Conservation (phyloP, 2,113 vertebrate species). For the Microtus richardsoni region DNA sequence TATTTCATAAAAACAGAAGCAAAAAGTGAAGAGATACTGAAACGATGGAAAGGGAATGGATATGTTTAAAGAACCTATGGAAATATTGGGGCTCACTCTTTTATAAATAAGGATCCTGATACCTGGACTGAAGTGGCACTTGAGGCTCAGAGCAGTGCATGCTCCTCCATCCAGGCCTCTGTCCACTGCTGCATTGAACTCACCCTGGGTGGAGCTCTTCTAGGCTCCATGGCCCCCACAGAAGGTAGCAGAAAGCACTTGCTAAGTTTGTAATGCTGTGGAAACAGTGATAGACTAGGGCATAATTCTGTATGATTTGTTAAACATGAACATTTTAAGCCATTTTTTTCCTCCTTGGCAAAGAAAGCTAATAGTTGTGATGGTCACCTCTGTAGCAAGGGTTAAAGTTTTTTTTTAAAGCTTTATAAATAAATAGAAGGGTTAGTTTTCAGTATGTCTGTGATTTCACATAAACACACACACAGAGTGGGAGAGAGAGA, state of each 20-base stretch:
- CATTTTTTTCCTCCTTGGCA: not conserved
- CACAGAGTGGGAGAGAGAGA: not conserved
- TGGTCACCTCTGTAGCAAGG: not conserved
- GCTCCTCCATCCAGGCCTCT: not conserved
- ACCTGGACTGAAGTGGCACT: not conserved
- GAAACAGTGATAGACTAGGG: not conserved
- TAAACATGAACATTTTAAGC: not conserved
- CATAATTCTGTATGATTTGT: not conserved
- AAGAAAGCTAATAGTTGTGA: not conserved
- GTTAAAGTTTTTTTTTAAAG: not conserved
- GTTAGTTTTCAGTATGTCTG: not conserved
- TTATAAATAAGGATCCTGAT: not conserved
- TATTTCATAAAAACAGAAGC: not conserved
- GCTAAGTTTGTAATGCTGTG: not conserved
- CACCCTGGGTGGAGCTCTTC: rapidly evolving
- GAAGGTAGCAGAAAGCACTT: not conserved
- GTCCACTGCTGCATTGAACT: not conserved
- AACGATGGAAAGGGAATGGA: not conserved
- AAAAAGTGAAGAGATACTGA: not conserved
- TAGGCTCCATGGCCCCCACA: rapidly evolving
- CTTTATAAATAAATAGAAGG: not conserved
- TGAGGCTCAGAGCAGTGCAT: not conserved
- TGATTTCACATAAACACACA: not conserved
- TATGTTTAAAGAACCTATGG: not conserved
- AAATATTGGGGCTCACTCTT: not conserved